Base-by-base conservation (phyloP, 2,113 vertebrate species). In the Hyperoodon ampullatus region DNA sequence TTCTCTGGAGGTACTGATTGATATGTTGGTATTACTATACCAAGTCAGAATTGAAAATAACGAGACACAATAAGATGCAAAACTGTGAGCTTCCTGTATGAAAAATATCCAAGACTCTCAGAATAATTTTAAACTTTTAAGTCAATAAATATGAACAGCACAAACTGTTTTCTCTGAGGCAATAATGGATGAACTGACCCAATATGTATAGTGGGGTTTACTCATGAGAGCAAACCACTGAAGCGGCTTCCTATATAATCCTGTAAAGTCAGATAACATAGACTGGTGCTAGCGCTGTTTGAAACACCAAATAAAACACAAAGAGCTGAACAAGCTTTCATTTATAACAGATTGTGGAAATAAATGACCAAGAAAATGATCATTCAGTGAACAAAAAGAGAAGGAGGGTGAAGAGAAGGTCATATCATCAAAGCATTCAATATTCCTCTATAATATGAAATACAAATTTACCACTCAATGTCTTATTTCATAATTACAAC, bases 111-210 rank as follows among this genome's bases (percentile, higher is more conserved):
- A 75, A 15, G 12, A 72, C 9, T 92, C 26, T 16, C 14, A 82
- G 16, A n/a, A 5, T 68, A 68, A 68, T 5, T 87, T 80, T 50
- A 86, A 68, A 81, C 6, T 42, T 96, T 33, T 39, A 71, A 85
- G 74, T 72, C 47, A 81, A 94, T 68, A 95, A n/a, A 93, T 93
- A 23, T 68, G 5, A 96, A 72, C 12, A 65, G 66, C 24, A 87
- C 1, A 84, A 83, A 68, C 60, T 47, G 12, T 92, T 96, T 88
- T 78, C 44, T 88, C 33, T 55, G 35, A 88, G n/a, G 61, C 12
- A 55, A 83, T 28, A 42, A 19, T 39, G n/a, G 42, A 58, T 33
- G 23, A 78, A 81, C 9, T 65, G 18, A 88, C 8, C 33, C 44
- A 55, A 3, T 44, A 47, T 39, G 19, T 42, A 24, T 35, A 53